Percentiles rank a stretch among this genome's conserved stretches.
These are phyloP conservation scores for Spodoptera litura DNA, from an alignment of 1,140 invertebrate genomes.

Conservation along the genomic window DNA sequence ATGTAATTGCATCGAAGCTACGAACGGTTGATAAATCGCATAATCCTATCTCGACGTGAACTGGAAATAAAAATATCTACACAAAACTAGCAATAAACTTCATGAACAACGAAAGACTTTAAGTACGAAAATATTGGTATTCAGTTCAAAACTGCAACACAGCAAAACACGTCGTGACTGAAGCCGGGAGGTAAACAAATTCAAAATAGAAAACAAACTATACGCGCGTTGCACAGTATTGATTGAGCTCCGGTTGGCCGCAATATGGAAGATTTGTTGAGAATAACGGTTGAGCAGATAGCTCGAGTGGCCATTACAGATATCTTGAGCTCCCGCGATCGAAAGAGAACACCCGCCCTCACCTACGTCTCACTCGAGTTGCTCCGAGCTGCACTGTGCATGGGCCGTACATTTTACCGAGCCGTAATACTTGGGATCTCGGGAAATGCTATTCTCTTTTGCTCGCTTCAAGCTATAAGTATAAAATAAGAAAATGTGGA, in stretches of 20 bases:
- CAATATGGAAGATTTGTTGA: conserved; percentile 81
- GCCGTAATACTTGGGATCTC: conserved; percentile 47
- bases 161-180: conserved; percentile 37
- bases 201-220: conserved; percentile 51
- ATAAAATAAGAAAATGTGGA: conserved; percentile 44
- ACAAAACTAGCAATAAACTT: conserved; percentile 28
- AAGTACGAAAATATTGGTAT: conserved; percentile 43
- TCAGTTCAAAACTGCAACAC: conserved; percentile 45
- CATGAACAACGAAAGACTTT: conserved; percentile 36
- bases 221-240: conserved; percentile 64
- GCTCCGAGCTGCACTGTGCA: conserved; percentile 52
- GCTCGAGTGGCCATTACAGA: conserved; percentile 81
- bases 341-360: conserved; percentile 51
- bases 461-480: conserved; percentile 35
- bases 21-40: conserved; percentile 6
- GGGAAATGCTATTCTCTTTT: conserved; percentile 45
- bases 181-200: conserved; percentile 47
- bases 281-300: conserved; percentile 76
- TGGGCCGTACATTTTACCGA: conserved; percentile 43
- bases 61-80: conserved; percentile 13
- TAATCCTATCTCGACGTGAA: background rate
- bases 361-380: conserved; percentile 67
- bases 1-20: conserved; percentile 20
- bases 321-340: conserved; percentile 68
- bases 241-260: conserved; percentile 75